Percentiles rank a stretch among this genome's conserved stretches.
Conservation (phyloP, 1,140 invertebrate species). For the Drosophila sproati region DNA sequence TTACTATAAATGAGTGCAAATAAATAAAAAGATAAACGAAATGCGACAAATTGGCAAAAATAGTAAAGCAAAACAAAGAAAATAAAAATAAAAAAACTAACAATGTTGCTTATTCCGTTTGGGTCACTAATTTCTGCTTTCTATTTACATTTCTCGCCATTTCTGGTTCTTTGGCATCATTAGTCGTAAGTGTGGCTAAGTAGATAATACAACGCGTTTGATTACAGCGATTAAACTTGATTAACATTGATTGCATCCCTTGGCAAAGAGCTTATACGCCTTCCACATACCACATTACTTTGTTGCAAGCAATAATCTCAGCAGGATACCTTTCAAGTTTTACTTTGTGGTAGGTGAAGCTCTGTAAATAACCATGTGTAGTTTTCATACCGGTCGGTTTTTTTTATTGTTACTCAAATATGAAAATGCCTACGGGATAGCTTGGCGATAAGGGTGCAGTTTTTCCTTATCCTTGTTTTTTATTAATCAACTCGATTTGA, state of each 20-base stretch:
- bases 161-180: constrained; percentile 53
- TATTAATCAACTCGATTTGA: too few species aligned
- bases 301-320: constrained; percentile 11
- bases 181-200: constrained; percentile 52
- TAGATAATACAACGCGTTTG: constrained; percentile 52
- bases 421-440: too few species aligned
- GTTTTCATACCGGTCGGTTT: too few species aligned
- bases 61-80: not conserved
- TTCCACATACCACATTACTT: not conserved
- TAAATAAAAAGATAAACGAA: constrained; percentile 78
- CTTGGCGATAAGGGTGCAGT: too few species aligned
- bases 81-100: constrained; percentile 45
- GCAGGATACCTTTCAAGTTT: not conserved
- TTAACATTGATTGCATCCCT: constrained; percentile 66
- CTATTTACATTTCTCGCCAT: constrained; percentile 58
- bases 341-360: constrained; percentile 1
- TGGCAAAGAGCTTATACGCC: not conserved
- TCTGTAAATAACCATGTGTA: too few species aligned
- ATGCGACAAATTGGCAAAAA: constrained; percentile 70
- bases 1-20: constrained; percentile 73
- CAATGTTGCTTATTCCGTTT: constrained; percentile 64
- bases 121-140: constrained; percentile 53
- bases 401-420: too few species aligned
- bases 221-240: constrained; percentile 68
- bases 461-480: too few species aligned